phyloP scores from a whole-genome alignment of 2,797 vertebrate genomes.

The Hylomyscus alleni region DNA sequence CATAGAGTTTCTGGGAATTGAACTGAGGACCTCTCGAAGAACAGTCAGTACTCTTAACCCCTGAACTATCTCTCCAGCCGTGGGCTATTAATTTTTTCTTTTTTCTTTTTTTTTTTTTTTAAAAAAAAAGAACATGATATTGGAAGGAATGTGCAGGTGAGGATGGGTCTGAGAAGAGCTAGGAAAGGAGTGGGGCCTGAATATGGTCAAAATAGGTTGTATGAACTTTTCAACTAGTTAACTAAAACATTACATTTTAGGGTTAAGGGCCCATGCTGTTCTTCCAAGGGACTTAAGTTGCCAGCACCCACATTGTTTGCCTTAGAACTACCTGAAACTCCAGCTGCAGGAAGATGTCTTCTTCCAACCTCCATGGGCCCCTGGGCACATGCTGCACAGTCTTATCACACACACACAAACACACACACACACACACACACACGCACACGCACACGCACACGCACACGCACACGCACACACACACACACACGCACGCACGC shows the following conservation, averaged over 20 bases:
- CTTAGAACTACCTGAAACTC: background rate
- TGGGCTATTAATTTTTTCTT: background rate
- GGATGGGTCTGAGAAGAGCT: background rate
- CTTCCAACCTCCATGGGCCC: background rate
- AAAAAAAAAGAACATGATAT: background rate
- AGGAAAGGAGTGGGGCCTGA: background rate
- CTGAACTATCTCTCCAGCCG: background rate
- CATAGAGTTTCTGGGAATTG: background rate
- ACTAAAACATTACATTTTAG: background rate
- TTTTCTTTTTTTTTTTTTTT: background rate
- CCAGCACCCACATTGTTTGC: background rate
- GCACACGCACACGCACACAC: background rate
- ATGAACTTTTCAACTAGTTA: background rate
- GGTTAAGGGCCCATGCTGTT: background rate
- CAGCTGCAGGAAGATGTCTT: background rate
- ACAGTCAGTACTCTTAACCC: background rate
- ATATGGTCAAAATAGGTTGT: background rate
- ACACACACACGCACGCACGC: background rate
- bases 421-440: background rate
- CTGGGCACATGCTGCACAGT: background rate
- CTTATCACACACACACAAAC: background rate
- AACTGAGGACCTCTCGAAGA: background rate
- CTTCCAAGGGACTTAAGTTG: background rate
- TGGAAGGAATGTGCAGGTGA: background rate
- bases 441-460: background rate